Percentiles rank a stretch among this genome's conserved stretches.
phyloP scores from a whole-genome alignment of 2,888 invertebrate species.

The Idaea biselata region DNA sequence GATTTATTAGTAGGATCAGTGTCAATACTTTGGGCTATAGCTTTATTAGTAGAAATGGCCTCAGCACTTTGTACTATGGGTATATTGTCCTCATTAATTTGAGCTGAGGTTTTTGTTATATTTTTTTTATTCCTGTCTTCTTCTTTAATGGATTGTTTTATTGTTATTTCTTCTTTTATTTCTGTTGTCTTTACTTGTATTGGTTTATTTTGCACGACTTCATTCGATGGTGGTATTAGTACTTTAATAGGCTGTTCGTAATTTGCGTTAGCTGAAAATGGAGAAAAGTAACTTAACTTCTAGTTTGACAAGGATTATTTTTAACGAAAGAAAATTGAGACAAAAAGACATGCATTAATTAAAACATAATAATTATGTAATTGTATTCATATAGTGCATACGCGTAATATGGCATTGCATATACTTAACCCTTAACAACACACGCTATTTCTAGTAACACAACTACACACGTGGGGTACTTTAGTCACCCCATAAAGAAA shows the following conservation, averaged over 20 bases:
- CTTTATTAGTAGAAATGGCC: no score
- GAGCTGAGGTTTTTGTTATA: not conserved
- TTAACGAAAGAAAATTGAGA: no score
- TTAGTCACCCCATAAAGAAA: no score
- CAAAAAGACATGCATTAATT: no score
- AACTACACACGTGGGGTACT: no score
- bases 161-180: constrained; percentile 13
- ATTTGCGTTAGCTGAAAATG: constrained; percentile 15
- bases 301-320: no score
- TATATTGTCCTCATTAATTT: not conserved
- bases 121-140: not conserved
- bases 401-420: no score
- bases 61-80: no score
- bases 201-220: constrained; percentile 5
- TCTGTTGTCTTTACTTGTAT: constrained; percentile 9
- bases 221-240: constrained; percentile 1
- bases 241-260: constrained; percentile 13
- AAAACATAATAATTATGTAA: no score
- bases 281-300: not conserved
- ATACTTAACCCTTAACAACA: no score
- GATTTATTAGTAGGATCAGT: not conserved
- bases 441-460: no score
- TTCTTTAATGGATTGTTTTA: constrained; percentile 6
- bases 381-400: no score
- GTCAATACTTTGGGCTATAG: not conserved